A percentile compares a stretch with the other conserved stretches of the same genome.
phyloP scores from a whole-genome alignment of 2,888 invertebrate species.

The Drosophila helvetica region DNA sequence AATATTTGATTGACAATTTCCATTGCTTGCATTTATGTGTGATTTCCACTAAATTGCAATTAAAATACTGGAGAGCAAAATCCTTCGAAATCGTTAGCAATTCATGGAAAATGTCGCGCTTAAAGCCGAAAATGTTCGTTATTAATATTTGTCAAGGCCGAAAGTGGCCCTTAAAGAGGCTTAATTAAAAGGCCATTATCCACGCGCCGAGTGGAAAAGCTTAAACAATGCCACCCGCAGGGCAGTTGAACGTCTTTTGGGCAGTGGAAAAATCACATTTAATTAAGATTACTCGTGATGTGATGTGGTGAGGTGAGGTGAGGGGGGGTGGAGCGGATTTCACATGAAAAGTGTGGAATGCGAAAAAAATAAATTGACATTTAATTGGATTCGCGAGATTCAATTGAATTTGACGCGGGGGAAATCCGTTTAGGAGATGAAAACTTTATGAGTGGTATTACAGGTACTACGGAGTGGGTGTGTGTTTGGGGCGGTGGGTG shows the following conservation, averaged over 20 bases:
- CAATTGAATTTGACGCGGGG: background rate
- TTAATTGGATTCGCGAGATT: slow-evolving; percentile 28
- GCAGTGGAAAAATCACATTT: slow-evolving; percentile 38
- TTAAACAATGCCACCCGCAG: slow-evolving; percentile 31
- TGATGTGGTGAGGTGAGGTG: slow-evolving; percentile 9
- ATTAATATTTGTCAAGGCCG: slow-evolving; percentile 16
- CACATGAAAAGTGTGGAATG: slow-evolving; percentile 8
- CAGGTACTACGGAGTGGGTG: background rate
- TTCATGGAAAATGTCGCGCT: too few species aligned
- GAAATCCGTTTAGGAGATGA: background rate
- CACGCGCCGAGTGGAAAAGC: slow-evolving; percentile 10
- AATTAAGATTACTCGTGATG: slow-evolving; percentile 35
- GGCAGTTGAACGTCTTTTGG: slow-evolving; percentile 32
- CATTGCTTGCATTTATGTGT: too few species aligned
- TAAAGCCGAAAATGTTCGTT: background rate
- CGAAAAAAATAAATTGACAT: slow-evolving; percentile 29
- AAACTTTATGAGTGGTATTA: background rate
- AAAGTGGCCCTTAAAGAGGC: slow-evolving; percentile 43
- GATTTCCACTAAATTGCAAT: slow-evolving; percentile 29
- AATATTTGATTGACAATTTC: background rate
- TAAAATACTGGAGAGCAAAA: slow-evolving; percentile 1
- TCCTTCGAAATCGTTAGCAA: slow-evolving; percentile 17
- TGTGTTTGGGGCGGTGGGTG: too few species aligned
- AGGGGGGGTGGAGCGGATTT: slow-evolving; percentile 1
- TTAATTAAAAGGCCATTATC: slow-evolving; percentile 71